Evolutionary conservation across 2,113 vertebrate species (phyloP).

Genomic region (Colistium nudipinnis): DNA sequence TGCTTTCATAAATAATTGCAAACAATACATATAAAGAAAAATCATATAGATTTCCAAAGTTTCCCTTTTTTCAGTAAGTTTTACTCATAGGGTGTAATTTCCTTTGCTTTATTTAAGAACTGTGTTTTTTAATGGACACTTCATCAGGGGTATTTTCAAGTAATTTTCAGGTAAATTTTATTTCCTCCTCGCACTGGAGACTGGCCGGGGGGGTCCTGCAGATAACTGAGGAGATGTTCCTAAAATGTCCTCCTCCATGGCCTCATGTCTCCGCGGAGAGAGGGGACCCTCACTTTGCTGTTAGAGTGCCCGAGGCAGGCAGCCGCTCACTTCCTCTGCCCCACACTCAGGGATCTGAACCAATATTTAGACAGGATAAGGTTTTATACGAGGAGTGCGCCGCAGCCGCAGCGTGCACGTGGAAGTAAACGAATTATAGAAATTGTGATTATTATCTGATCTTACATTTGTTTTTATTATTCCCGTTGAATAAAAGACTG

Average conservation of each 20-base stretch:
- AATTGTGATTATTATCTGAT: slow-evolving; percentile 76
- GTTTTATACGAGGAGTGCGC: slow-evolving; percentile 72
- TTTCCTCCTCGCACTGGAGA: background rate
- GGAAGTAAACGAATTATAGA: slow-evolving; percentile 59
- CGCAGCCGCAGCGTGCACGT: slow-evolving; percentile 59
- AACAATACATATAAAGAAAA: background rate
- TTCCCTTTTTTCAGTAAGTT: background rate
- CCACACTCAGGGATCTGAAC: slow-evolving; percentile 71
- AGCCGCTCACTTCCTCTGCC: slow-evolving; percentile 76
- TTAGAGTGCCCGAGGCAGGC: too few species aligned
- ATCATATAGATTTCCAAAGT: background rate
- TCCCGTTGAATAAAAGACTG: slow-evolving; percentile 25
- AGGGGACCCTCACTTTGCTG: slow-evolving; percentile 67
- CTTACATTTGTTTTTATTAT: slow-evolving; percentile 44
- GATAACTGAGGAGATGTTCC: background rate
- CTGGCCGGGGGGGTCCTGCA: background rate
- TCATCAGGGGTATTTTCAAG: background rate
- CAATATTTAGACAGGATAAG: slow-evolving; percentile 81
- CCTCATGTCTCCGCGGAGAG: slow-evolving; percentile 50
- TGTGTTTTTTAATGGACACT: background rate
- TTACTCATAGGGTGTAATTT: background rate
- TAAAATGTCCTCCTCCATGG: slow-evolving; percentile 18
- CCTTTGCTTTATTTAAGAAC: background rate
- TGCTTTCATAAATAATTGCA: background rate
- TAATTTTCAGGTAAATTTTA: background rate